A percentile compares a stretch with the other conserved stretches of the same genome.
phyloP scores from a whole-genome alignment of 2,888 invertebrate species.

The Pseudeuparius sepicola region DNA sequence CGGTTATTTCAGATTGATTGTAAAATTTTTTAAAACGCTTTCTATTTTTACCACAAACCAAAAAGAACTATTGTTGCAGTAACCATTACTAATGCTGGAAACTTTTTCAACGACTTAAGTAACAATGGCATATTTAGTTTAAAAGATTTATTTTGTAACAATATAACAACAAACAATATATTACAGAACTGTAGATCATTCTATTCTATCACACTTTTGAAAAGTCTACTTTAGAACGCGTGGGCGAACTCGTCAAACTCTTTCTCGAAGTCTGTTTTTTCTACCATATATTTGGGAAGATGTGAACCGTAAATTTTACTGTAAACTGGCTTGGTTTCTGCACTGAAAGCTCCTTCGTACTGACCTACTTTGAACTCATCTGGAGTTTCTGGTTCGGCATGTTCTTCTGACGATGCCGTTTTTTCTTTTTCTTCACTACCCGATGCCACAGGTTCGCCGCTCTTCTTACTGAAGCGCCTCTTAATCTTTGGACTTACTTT shows the following conservation, averaged over 20 bases:
- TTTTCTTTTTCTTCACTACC: constrained; percentile 24
- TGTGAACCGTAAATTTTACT: constrained; percentile 53
- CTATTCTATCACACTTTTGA: constrained; percentile 2
- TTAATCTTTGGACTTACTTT: constrained; percentile 14
- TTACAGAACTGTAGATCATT: no score
- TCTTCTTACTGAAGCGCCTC: constrained; percentile 17
- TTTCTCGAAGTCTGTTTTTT: constrained; percentile 56
- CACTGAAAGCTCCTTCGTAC: constrained; percentile 53
- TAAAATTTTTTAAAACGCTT: no score
- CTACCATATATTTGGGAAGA: constrained; percentile 58
- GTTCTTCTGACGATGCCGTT: constrained; percentile 27
- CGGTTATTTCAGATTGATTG: no score
- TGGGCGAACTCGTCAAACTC: constrained; percentile 59
- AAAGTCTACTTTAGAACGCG: neutral
- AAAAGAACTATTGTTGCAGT: no score
- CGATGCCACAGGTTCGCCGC: constrained; percentile 35
- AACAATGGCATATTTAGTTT: no score
- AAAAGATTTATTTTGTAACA: no score
- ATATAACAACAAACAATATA: no score
- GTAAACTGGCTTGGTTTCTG: constrained; percentile 56
- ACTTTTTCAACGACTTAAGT: no score
- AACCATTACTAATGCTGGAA: no score
- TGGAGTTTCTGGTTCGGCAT: constrained; percentile 34
- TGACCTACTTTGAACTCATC: constrained; percentile 46
- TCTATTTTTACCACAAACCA: no score